phyloP scores from a whole-genome alignment of 2,888 invertebrate genomes.

The Drosophila aldrichi region DNA sequence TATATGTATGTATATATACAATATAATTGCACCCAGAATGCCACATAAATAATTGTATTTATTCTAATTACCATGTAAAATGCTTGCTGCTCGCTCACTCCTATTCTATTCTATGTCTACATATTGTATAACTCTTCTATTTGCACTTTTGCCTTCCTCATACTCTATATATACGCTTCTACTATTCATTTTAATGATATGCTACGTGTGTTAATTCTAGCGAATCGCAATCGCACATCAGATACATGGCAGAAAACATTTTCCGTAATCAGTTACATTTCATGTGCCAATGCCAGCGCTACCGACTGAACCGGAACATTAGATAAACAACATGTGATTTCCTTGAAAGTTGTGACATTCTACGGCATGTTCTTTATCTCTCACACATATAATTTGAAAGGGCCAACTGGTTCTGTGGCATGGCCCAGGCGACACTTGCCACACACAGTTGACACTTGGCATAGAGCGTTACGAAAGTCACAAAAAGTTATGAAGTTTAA shows the following conservation, averaged over 20 bases:
- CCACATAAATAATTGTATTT: neutral
- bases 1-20: too few relatives aligned
- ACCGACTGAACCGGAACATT: constrained; percentile 35
- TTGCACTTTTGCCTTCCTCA: too few relatives aligned
- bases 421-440: constrained; percentile 18
- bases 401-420: constrained; percentile 8
- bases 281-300: constrained; percentile 39
- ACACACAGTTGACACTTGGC: constrained; percentile 24
- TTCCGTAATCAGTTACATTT: constrained; percentile 36
- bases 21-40: too few relatives aligned
- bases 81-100: neutral
- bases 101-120: neutral
- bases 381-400: neutral
- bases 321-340: constrained; percentile 32
- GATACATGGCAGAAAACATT: constrained; percentile 20
- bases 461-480: constrained; percentile 15
- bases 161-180: neutral
- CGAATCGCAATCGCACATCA: constrained; percentile 37
- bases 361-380: constrained; percentile 10
- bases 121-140: neutral
- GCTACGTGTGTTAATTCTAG: constrained; percentile 32
- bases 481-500: constrained; percentile 27
- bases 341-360: constrained; percentile 31
- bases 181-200: neutral
- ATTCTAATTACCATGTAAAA: neutral